Conservation (phyloP, 2,888 invertebrate genomes). For the Coelinius sp. region DNA sequence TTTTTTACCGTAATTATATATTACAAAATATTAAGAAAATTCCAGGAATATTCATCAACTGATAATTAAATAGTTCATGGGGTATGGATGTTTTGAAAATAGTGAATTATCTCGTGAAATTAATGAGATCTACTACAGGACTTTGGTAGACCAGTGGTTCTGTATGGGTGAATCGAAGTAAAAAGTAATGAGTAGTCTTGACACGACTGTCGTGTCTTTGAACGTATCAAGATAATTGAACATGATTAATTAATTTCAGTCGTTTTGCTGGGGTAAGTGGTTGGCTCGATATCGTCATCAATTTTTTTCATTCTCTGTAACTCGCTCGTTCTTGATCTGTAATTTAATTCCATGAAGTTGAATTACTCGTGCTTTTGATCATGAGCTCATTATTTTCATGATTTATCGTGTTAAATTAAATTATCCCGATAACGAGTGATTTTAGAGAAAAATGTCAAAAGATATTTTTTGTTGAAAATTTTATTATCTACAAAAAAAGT, state of each 20-base stretch:
- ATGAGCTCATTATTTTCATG: too few species aligned
- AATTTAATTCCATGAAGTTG: constrained; percentile 7
- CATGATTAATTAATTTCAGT: constrained; percentile 59
- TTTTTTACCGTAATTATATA: too few species aligned
- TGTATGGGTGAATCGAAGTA: not conserved
- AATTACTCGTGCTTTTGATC: too few species aligned
- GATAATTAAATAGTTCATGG: not conserved
- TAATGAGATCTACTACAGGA: not conserved
- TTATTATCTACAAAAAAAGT: too few species aligned
- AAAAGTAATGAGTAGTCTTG: not conserved
- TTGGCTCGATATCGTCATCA: constrained; percentile 57
- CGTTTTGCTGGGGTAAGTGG: constrained; percentile 51
- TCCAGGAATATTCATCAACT: not conserved
- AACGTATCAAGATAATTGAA: not conserved
- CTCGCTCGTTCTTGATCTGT: constrained; percentile 56
- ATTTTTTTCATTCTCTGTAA: constrained; percentile 58
- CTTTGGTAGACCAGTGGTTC: not conserved
- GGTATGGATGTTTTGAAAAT: not conserved
- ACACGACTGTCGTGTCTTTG: not conserved
- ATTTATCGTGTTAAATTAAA: too few species aligned
- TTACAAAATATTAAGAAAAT: too few species aligned
- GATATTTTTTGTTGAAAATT: too few species aligned
- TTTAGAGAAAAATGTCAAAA: too few species aligned
- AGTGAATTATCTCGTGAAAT: not conserved
- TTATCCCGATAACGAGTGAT: too few species aligned